Conservation (phyloP, 2,888 invertebrate genomes). For the Strigamia maritima region DNA sequence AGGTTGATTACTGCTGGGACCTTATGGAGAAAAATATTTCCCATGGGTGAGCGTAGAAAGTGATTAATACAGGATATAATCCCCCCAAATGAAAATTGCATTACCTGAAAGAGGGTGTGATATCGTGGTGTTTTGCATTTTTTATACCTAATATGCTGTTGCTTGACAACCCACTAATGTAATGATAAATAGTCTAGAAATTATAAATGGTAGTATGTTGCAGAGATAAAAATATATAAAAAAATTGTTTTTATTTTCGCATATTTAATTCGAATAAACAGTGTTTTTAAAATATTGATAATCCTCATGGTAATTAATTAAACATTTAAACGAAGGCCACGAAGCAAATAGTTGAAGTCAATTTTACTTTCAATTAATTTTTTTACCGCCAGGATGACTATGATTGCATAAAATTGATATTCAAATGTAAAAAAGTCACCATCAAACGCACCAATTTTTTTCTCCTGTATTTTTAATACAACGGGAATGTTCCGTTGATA, state of each 20-base stretch:
- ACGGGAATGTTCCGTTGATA: background rate
- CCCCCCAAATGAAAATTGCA: background rate
- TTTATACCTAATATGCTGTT: background rate
- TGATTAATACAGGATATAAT: background rate
- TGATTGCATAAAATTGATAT: background rate
- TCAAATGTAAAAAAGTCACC: background rate
- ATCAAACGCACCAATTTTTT: background rate
- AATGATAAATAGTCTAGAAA: background rate
- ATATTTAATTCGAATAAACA: background rate
- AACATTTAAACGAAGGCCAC: background rate
- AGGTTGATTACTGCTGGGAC: background rate
- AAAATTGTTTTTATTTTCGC: background rate
- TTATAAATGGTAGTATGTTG: background rate
- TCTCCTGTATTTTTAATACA: background rate
- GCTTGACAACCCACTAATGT: background rate
- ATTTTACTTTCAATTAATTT: background rate
- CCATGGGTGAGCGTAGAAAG: background rate
- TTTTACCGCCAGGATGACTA: background rate
- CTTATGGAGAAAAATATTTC: background rate
- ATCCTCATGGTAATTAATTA: background rate
- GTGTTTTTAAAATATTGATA: background rate
- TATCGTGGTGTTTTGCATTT: background rate
- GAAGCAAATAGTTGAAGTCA: background rate
- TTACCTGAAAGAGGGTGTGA: background rate
- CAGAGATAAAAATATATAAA: background rate